Percentiles rank a stretch among this genome's conserved stretches.
phyloP scores from a whole-genome alignment of 2,113 vertebrate species.

The Numida meleagris region DNA sequence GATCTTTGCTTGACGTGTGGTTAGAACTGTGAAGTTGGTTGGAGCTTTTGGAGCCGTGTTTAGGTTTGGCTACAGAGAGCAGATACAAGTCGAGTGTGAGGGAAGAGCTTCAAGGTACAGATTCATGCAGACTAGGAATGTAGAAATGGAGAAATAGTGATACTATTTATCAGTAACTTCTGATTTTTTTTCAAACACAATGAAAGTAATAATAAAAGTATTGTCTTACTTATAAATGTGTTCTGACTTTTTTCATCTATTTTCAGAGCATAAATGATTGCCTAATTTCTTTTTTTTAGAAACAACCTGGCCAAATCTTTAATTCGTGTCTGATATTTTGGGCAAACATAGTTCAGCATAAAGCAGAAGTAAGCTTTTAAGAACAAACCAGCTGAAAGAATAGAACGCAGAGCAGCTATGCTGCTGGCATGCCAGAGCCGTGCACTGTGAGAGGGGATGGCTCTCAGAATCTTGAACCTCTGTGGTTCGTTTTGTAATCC shows the following conservation, averaged over 20 bases:
- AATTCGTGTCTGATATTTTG: not conserved
- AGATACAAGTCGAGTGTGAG: rapidly evolving
- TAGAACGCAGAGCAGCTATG: rapidly evolving
- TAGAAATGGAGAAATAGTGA: too few species aligned
- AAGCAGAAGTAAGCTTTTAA: not conserved
- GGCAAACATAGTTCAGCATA: not conserved
- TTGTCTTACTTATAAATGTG: not conserved
- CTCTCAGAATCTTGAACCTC: not conserved
- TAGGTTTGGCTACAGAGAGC: not conserved
- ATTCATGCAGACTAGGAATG: not conserved
- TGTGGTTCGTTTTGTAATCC: not conserved
- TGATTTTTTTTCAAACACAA: not conserved
- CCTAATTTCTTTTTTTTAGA: not conserved
- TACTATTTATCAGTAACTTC: not conserved
- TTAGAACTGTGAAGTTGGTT: rapidly evolving
- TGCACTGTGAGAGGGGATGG: not conserved
- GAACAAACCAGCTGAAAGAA: not conserved
- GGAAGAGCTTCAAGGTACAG: not conserved
- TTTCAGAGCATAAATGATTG: not conserved
- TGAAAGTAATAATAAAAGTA: not conserved
- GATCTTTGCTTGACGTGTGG: not conserved
- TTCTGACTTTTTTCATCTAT: not conserved
- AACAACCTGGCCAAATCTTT: not conserved
- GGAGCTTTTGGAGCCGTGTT: not conserved
- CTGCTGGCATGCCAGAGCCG: rapidly evolving